Conservation (phyloP, 92 coral and sea anemone species). For the Zoanthus sociatus region DNA sequence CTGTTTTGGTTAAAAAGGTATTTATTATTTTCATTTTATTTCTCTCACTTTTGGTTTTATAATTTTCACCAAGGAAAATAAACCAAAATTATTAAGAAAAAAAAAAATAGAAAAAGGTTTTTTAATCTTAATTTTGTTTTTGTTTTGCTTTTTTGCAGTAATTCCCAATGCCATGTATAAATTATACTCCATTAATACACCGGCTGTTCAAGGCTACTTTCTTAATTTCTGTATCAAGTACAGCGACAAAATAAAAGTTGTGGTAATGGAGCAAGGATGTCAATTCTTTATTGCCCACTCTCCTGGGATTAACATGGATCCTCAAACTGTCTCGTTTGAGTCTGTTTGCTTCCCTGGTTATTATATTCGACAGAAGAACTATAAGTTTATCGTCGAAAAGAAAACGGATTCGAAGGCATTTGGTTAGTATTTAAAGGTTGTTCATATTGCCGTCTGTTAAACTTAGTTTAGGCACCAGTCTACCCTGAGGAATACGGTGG, state of each 20-base stretch:
- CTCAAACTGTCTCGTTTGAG: constrained; percentile 89
- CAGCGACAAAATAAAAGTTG: constrained; percentile 28
- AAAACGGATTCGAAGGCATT: constrained; percentile 61
- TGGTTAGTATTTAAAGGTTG: constrained; percentile 61
- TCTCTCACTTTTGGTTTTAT: no score
- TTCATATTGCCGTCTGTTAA: no score
- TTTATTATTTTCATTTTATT: no score
- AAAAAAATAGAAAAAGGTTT: no score
- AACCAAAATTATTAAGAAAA: no score
- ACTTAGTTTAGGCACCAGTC: no score
- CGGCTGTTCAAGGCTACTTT: constrained; percentile 66
- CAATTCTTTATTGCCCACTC: constrained; percentile 92
- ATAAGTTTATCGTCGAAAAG: constrained; percentile 65
- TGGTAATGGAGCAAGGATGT: constrained; percentile 70
- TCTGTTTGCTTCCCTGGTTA: constrained; percentile 82
- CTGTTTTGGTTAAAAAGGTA: no score
- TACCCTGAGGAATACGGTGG: no score
- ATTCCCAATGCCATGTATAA: constrained; percentile 75
- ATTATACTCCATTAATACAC: constrained; percentile 84
- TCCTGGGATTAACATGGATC: constrained; percentile 86
- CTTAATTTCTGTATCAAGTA: constrained; percentile 72
- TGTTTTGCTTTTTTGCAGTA: constrained; percentile 52
- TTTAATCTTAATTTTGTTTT: background rate
- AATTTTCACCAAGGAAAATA: no score
- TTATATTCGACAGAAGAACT: constrained; percentile 81